Evolutionary conservation across 1,140 invertebrate genomes (phyloP), one percentile per base, ranked within the genome.

Genomic region (Drosophila virilis): DNA sequence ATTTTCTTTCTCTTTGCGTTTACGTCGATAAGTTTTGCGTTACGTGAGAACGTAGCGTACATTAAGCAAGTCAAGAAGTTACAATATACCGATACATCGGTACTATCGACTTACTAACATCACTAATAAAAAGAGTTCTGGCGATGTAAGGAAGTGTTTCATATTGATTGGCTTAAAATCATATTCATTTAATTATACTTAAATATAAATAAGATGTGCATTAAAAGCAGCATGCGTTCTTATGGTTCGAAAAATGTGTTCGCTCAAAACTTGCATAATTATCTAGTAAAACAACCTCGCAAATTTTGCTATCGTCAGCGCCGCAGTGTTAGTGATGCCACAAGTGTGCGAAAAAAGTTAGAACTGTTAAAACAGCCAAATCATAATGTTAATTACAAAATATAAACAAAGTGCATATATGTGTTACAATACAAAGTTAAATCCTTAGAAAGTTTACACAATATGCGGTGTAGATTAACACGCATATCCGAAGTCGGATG

Each of bases 251-350:
- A 2, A 42, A 59, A 22, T 50, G 28, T 46, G 12, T 58, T 40
- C 15, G 22, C 32, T 35, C 35, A 8, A 35, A 64, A 48, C 7
- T 38, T 10, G 22, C 38, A 37, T 52, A 51, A 60, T 17, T 50
- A n/a, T 52, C 37, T 32, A 61, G 22, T 40, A 43, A 59, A 54
- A n/a, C 12, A 55, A 9, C 1, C 7, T 32, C n/a, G 68, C 1
- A 37, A 58, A 58, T 52, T 59, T 86, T 85, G 82, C 59, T 66
- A 45, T 78, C 75, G 75, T 78, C 83, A 88, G 82, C 83, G 66
- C 54, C 46, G 37, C 32, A 62, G 37, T 33, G 28, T 9, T 17
- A 85, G 81, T 65, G 81, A 68, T 83, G 80, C 45, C 54, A 8
- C 51, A 84, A 54, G 46, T 38, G 22, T 42, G 22, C 33, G 42